These are phyloP conservation scores for Erpobdella octoculata DNA, from an alignment of 2,888 invertebrate genomes.

Conservation along the genomic window DNA sequence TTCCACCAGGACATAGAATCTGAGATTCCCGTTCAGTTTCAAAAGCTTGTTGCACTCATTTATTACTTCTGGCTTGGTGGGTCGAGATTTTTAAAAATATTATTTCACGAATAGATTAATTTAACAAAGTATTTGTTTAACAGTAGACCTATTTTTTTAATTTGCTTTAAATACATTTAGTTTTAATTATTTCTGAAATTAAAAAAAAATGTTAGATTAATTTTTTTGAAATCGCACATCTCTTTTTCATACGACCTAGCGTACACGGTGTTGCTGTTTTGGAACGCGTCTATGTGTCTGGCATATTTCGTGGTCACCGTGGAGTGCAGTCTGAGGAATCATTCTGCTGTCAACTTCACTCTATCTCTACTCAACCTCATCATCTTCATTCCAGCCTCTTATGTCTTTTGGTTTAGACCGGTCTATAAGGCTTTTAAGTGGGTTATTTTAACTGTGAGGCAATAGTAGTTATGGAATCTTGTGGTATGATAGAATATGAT, in stretches of 20 bases:
- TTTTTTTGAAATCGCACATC: no score
- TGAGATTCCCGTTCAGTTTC: slow-evolving; percentile 21
- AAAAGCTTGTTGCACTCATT: slow-evolving; percentile 16
- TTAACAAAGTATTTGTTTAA: no score
- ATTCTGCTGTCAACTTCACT: slow-evolving; percentile 25
- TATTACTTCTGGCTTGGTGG: slow-evolving; percentile 19
- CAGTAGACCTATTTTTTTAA: no score
- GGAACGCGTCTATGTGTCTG: slow-evolving; percentile 19
- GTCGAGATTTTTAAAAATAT: not conserved
- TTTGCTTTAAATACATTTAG: not conserved
- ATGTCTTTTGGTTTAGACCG: slow-evolving; percentile 25
- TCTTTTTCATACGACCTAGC: no score
- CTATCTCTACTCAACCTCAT: slow-evolving; percentile 23
- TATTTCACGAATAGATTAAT: not conserved
- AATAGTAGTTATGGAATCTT: no score
- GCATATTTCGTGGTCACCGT: slow-evolving; percentile 19
- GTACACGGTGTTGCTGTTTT: slow-evolving; percentile 6
- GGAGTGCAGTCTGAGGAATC: slow-evolving; percentile 16
- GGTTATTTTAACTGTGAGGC: no score
- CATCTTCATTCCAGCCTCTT: slow-evolving; percentile 23
- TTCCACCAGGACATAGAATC: slow-evolving; percentile 22
- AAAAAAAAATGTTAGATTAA: not conserved
- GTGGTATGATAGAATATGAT: no score
- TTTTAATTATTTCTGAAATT: not conserved
- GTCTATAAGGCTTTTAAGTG: slow-evolving; percentile 23